Conservation (phyloP, 2,113 vertebrate species). For the Microcebus tavaratra region DNA sequence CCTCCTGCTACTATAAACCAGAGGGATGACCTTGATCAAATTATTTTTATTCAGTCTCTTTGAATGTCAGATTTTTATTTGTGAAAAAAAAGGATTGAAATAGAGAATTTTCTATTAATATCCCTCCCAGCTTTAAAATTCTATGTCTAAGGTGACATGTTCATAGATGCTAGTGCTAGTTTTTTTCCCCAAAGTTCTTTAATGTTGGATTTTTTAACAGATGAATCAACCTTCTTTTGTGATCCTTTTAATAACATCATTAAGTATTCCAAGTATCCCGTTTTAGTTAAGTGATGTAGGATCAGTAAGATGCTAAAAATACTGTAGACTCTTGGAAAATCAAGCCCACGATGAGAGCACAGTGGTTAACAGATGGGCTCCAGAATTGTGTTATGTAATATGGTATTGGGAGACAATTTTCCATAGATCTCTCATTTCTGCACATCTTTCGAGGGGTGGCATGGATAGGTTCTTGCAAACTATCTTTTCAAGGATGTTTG, state of each 20-base stretch:
- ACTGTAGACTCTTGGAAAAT: background rate
- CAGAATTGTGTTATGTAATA: background rate
- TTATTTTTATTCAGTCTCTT: background rate
- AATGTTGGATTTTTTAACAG: background rate
- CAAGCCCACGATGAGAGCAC: background rate
- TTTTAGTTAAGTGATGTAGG: background rate
- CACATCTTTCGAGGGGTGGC: background rate
- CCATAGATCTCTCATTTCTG: background rate
- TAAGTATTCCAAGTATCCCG: background rate
- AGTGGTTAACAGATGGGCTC: background rate
- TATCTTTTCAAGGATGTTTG: background rate
- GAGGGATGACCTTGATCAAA: background rate
- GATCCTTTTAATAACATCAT: background rate
- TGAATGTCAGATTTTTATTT: constrained; percentile 11
- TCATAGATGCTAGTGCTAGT: background rate
- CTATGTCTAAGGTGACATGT: background rate
- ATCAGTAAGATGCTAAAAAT: background rate
- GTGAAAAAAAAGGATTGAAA: background rate
- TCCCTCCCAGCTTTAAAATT: background rate
- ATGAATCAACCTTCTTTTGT: background rate
- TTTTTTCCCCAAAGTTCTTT: background rate
- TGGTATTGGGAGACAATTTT: background rate
- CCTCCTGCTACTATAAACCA: background rate
- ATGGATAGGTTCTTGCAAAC: background rate
- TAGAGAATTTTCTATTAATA: background rate